Base-by-base conservation (phyloP, 2,888 invertebrate genomes). In the Drosophila cracens region DNA sequence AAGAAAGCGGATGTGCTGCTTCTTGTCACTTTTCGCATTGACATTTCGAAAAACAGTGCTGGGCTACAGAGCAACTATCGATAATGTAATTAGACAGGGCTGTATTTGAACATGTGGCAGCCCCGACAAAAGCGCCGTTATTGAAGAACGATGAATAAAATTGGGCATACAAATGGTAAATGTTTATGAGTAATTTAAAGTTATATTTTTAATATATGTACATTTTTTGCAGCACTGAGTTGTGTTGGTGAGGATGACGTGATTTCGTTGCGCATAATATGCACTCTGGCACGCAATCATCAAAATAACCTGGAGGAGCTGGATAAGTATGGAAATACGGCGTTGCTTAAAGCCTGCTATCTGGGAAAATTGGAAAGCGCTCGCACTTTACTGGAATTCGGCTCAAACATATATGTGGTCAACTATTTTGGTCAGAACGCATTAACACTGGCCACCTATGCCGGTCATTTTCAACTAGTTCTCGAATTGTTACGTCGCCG, bases 381-480 rank as follows among this genome's bases (percentile, higher is more conserved):
- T 7, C 60, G 76, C 3, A 79, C 83, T 0, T 83, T 93, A 27
- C 59, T 93, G 1, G 69, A 78, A 10, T 84, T 81, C 29, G 79
- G 89, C 0, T 92, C 88, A 0, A 87, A 90, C 65, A 69, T 93
- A 33, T 90, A 79, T 43, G 92, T 90, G 0, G 79, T 93, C 1
- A 93, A 93, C 61, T 92, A 91, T 70, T 91, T 88, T 59, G 93
- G 93, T 2, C 93, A 93, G 77, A 93, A 93, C 70, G 92, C 93
- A 1, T 70, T 93, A 27, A 93, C 93, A 0, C 61, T 93, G 36
- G 93, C 93, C 10, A 86, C 91, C 18, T 88, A 89, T 74, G 78
- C 86, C 21, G 92, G 93, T 0, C 74, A 87, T 68, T 63, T 79
- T 10, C 77, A 77, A 4, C 31, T 91, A 38, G 89, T 92, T 18